Evolutionary conservation across 1,140 invertebrate genomes (phyloP), one percentile per base, ranked within the genome.

Genomic region (Trichogramma pretiosum): DNA sequence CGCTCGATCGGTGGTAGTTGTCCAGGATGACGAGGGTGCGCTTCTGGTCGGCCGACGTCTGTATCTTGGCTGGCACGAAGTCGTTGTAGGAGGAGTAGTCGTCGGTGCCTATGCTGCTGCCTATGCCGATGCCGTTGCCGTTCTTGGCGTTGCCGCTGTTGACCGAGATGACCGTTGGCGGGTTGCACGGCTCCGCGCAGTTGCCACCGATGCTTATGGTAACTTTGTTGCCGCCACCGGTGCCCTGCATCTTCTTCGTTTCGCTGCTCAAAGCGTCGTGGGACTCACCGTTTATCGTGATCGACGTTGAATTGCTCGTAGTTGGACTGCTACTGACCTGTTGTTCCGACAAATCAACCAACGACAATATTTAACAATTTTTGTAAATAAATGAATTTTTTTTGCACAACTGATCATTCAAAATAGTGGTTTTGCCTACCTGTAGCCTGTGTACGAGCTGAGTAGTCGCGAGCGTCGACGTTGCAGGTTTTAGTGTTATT

Each of bases 191-290:
- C 36, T 55, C 68, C 38, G 55, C 70, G 37, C 61, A 62, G 13
- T 74, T 63, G 0, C 70, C 67, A 3, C 67, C 64, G 0, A 74
- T 68, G 47, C 68, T 74, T 35, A 74, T 71, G 9, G 68, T 74
- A 5, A 72, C 68, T 38, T 69, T 72, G 46, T 72, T 72, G 13
- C 57, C n/a, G n/a, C n/a, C n/a, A n/a, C n/a, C 60, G 11, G 50
- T 50, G 16, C 61, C 58, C 64, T 81, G 77, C 54, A n/a, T n/a
- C n/a, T n/a, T 85, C 81, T 5, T 81, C 81, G 56, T 79, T 85
- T 46, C 85, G 63, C 84, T 66, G 52, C 86, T 85, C 5, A 83
- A 87, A 4, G 83, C 86, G 65, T 82, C 80, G 59, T 77, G 75
- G 46, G 75, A 40, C 60, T 71, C 65, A 61, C 48, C 51, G n/a